Percentiles rank a stretch among this genome's conserved stretches.
Evolutionary conservation across 53 echinoderm and acorn worm genomes (phyloP).

Genomic region (Arbacia lixula): DNA sequence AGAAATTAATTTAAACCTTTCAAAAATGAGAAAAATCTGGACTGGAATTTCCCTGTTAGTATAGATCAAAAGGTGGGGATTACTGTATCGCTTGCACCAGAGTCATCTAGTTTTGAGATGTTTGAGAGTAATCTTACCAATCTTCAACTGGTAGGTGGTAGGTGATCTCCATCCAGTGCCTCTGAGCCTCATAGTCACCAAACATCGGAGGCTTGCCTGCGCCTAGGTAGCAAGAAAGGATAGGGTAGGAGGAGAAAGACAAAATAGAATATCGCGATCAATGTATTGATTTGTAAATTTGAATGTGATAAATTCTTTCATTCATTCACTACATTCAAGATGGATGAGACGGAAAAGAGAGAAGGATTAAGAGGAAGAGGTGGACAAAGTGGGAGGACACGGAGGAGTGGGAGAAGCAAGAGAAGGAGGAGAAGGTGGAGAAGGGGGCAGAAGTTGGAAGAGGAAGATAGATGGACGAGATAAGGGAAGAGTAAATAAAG

Average conservation of each 20-base stretch:
- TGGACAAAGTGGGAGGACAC: too few species aligned
- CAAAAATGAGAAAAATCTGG: too few species aligned
- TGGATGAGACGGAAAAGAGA: too few species aligned
- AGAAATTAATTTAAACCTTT: background rate
- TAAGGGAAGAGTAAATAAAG: too few species aligned
- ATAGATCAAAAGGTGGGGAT: too few species aligned
- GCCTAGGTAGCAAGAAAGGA: constrained; percentile 53
- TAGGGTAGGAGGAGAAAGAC: background rate
- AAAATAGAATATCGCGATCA: background rate
- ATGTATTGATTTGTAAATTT: background rate
- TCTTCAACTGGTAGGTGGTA: constrained; percentile 79
- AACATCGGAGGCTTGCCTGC: constrained; percentile 89
- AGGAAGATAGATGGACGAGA: too few species aligned
- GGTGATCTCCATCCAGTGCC: constrained; percentile 99
- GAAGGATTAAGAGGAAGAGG: too few species aligned
- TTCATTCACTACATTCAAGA: too few species aligned
- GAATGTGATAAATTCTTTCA: background rate
- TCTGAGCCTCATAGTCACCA: constrained; percentile 98
- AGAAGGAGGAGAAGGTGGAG: too few species aligned
- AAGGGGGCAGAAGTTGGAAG: too few species aligned
- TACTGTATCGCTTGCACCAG: background rate
- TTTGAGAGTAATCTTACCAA: constrained; percentile 69
- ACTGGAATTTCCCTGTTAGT: too few species aligned
- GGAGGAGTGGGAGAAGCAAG: too few species aligned
- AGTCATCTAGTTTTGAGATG: background rate